Conservation (phyloP, 2,113 vertebrate species). For the Labeo catla region DNA sequence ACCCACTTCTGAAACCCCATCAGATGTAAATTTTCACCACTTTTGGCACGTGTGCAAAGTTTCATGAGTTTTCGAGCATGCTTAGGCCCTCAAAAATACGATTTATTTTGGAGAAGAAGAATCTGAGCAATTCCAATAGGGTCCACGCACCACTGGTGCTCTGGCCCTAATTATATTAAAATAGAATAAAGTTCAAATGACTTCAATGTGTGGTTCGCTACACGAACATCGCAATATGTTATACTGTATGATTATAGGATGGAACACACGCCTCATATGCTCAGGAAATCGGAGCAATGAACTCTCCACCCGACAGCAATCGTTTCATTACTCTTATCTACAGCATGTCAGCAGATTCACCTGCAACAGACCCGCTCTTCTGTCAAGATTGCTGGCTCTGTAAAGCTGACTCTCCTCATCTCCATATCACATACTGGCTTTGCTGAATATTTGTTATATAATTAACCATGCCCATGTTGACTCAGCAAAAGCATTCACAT, state of each 20-base stretch:
- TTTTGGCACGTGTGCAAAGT: no score
- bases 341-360: constrained; percentile 37
- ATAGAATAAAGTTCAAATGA: background rate
- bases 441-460: constrained; percentile 51
- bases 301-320: constrained; percentile 20
- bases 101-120: no score
- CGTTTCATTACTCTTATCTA: constrained; percentile 25
- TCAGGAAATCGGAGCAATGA: constrained; percentile 6
- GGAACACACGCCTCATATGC: background rate
- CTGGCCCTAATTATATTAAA: background rate
- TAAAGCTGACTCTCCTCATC: constrained; percentile 26
- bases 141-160: no score
- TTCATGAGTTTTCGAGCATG: no score
- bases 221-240: background rate
- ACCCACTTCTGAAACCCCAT: no score
- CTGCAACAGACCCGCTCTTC: constrained; percentile 30
- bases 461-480: constrained; percentile 47
- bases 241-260: background rate
- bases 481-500: constrained; percentile 55
- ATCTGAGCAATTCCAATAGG: no score
- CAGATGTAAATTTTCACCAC: no score
- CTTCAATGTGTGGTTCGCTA: background rate
- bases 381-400: background rate
- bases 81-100: no score
- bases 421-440: constrained; percentile 28